Evolutionary conservation across 2,113 vertebrate species (phyloP), one percentile per base, ranked within the genome.

Genomic region (Seriola quinqueradiata): DNA sequence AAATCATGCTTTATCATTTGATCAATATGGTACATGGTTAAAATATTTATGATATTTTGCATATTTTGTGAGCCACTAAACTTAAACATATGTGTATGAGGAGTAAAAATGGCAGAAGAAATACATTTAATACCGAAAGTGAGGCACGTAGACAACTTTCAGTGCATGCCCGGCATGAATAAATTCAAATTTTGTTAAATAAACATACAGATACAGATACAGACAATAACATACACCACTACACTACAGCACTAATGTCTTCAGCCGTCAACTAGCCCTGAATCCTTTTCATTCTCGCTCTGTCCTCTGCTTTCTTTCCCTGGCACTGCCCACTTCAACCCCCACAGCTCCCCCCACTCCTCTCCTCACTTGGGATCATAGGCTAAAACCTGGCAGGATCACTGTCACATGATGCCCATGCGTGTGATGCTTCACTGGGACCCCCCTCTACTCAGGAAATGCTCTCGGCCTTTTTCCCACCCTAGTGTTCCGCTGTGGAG

Each of bases 401-500:
- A 52, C 66, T 89, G 92, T 94, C 93, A 95, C 88, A 92, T 69
- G 91, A 95, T 94, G 91, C 94, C 87, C 89, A 89, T 88, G 87
- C 90, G 40, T 89, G 92, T 94, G 93, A 95, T 93, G 94, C 95
- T 94, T 95, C 86, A 28, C 92, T 95, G 88, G 92, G 93, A 95
- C 94, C 95, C 94, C 94, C 94, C 92, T 93, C 54, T 64, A 84
- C 87, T 93, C 93, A 94, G 93, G 94, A 95, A 95, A 94, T 92
- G 92, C 88, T 93, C 82, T 89, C 82, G 84, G 94, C 90, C 80
- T 92, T 94, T 94, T 95, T 94, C 94, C 94, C 95, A 95, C 95
- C 94, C 94, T 93, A 76, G 90, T 84, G 87, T 93, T 95, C 90
- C 82, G 68, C 90, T 91, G 90, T 44, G 50, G 87, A 93, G 92